Evolutionary conservation across 2,113 vertebrate species (phyloP).

Genomic region (Xyrauchen texanus): DNA sequence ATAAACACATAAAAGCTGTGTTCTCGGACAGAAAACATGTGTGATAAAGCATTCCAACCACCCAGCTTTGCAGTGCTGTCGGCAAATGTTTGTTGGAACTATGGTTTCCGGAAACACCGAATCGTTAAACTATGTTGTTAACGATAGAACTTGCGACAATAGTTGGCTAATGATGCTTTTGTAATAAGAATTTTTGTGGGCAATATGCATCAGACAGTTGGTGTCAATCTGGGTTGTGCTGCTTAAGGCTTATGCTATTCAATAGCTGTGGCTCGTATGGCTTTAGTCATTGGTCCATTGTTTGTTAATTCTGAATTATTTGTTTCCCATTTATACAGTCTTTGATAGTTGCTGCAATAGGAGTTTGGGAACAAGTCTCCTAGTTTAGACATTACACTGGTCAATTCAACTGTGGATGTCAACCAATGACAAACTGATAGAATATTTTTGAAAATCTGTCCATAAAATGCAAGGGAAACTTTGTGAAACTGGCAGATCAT

Average conservation of each 20-base stretch:
- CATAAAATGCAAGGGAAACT: neutral
- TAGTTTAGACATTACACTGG: neutral
- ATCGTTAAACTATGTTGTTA: too few relatives aligned
- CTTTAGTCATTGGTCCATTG: neutral
- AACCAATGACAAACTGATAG: neutral
- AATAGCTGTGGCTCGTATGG: neutral
- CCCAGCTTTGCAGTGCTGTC: too few relatives aligned
- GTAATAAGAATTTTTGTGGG: neutral
- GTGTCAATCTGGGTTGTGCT: neutral
- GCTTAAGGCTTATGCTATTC: neutral
- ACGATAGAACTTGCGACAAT: neutral
- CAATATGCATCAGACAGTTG: neutral
- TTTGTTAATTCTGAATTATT: neutral
- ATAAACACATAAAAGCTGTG: too few relatives aligned
- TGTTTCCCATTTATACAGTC: neutral
- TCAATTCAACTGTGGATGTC: slow-evolving; percentile 1
- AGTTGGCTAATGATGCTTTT: neutral
- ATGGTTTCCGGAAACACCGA: too few relatives aligned
- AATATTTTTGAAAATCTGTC: neutral
- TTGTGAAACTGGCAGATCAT: neutral
- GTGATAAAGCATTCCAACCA: too few relatives aligned
- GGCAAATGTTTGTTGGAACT: too few relatives aligned
- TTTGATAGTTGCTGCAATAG: neutral
- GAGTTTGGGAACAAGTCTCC: neutral
- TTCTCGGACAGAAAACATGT: too few relatives aligned